Conservation (phyloP, 2,797 vertebrate species). For the Scarus forsteni region DNA sequence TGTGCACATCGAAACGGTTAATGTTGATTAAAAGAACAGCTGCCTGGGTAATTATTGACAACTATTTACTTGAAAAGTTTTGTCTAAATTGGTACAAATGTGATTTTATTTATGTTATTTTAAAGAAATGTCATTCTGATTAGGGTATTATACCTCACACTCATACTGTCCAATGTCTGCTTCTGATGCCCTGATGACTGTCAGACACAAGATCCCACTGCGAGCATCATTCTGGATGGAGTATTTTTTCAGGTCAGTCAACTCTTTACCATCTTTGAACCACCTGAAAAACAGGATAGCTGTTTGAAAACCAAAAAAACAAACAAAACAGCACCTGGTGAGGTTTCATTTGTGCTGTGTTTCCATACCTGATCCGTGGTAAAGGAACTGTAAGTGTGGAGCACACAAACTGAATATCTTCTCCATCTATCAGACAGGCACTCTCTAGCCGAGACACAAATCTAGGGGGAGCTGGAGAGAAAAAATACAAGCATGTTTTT, state of each 20-base stretch:
- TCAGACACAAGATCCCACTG: conserved; percentile 89
- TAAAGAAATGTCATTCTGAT: too few species aligned
- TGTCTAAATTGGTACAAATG: too few species aligned
- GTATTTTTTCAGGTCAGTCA: conserved; percentile 87
- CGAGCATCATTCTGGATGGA: conserved; percentile 85
- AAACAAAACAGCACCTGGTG: background rate
- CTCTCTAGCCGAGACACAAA: conserved; percentile 92
- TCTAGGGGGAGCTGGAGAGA: conserved; percentile 89
- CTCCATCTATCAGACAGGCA: conserved; percentile 88
- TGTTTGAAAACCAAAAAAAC: background rate
- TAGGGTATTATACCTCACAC: conserved; percentile 89
- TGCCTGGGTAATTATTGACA: too few species aligned
- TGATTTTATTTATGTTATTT: too few species aligned
- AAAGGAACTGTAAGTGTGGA: conserved; percentile 88
- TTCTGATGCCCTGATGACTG: conserved; percentile 84
- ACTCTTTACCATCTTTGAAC: conserved; percentile 88
- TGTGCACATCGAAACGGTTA: too few species aligned
- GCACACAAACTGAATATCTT: conserved; percentile 91
- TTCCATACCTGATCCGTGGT: conserved; percentile 88
- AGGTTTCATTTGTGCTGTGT: background rate
- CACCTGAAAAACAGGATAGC: conserved; percentile 82
- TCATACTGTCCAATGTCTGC: conserved; percentile 93
- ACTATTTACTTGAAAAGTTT: too few species aligned
- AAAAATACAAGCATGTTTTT: background rate
- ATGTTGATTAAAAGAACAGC: too few species aligned